Evolutionary conservation across 1,140 invertebrate genomes (phyloP), one percentile per base, ranked within the genome.

Genomic region (Drosophila mauritiana): DNA sequence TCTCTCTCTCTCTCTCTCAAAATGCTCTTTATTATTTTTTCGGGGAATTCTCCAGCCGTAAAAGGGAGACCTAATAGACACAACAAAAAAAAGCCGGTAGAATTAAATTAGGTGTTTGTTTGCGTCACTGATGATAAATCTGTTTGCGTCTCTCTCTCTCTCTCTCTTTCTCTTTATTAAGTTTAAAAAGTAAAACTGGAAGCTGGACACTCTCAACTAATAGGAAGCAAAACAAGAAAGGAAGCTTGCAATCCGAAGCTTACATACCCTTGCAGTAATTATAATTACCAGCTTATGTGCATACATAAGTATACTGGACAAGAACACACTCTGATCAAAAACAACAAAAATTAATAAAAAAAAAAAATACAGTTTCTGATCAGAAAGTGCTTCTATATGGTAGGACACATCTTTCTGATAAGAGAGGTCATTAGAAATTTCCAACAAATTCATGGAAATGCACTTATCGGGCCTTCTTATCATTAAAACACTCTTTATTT

Each of bases 31-130:
- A 52, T 42, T 46, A 25, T 43, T 34, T 31, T 48, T 34, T 31
- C 45, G 73, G 59, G 62, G 73, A 68, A 74, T 74, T 86, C 49
- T 42, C 78, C 48, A 45, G 48, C 12, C 40, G 6, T 48, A 58
- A 45, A 61, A 34, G 31, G 11, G n/a, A 36, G 20, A 43, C 53
- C 58, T 31, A 22, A 54, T 46, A 56, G 46, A 59, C 78, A 40
- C 27, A 17, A 20, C 4, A 17, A 10, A 45, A 45, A 3, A 5
- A 17, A 10, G 15, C 31, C 27, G 46, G 45, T 36, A 39, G 4
- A 43, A 48, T 12, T 45, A 4, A 45, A 45, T 37, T 22, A 34
- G 20, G 2, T 22, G 2, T 5, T 40, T 22, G 15, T 46, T 54
- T 55, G 36, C 67, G 67, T 70, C 67, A 70, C 27, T 20, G 67